Evolutionary conservation across 2,888 invertebrate genomes (phyloP).

Genomic region (Carpatolechia fugitivella): DNA sequence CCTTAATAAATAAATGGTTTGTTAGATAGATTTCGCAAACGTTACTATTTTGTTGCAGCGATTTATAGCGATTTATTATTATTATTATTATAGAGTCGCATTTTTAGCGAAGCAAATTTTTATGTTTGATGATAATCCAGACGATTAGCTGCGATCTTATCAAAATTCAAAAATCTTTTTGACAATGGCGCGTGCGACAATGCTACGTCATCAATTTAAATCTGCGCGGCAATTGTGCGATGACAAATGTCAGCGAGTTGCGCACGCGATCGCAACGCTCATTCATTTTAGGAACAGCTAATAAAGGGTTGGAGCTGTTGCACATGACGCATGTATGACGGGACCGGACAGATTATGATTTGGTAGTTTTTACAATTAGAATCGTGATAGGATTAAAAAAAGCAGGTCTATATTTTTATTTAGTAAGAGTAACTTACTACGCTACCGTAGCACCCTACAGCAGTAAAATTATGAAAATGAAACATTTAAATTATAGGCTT

Average conservation of each 20-base stretch:
- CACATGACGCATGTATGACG: too few species aligned
- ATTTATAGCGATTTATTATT: too few species aligned
- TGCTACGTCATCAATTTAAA: conserved; percentile 79
- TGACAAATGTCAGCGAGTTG: conserved; percentile 70
- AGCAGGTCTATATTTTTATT: too few species aligned
- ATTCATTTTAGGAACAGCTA: conserved; percentile 70
- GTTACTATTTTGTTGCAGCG: too few species aligned
- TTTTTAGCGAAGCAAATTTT: too few species aligned
- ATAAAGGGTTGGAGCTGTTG: conserved; percentile 74
- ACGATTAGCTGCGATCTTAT: conserved; percentile 33
- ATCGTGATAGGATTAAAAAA: not conserved
- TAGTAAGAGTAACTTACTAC: too few species aligned
- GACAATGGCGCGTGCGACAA: conserved; percentile 63
- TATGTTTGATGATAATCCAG: too few species aligned
- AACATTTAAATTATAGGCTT: not conserved
- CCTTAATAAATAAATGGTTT: too few species aligned
- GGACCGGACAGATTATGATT: conserved; percentile 2
- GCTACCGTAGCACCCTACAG: too few species aligned
- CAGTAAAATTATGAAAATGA: not conserved
- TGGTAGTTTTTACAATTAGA: not conserved
- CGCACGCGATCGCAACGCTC: conserved; percentile 47
- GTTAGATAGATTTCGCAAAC: too few species aligned
- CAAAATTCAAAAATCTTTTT: conserved; percentile 41
- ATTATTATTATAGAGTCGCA: too few species aligned
- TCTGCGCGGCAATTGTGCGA: conserved; percentile 76